Conservation (phyloP, 2,888 invertebrate species). For the Crossocerus cetratus region DNA sequence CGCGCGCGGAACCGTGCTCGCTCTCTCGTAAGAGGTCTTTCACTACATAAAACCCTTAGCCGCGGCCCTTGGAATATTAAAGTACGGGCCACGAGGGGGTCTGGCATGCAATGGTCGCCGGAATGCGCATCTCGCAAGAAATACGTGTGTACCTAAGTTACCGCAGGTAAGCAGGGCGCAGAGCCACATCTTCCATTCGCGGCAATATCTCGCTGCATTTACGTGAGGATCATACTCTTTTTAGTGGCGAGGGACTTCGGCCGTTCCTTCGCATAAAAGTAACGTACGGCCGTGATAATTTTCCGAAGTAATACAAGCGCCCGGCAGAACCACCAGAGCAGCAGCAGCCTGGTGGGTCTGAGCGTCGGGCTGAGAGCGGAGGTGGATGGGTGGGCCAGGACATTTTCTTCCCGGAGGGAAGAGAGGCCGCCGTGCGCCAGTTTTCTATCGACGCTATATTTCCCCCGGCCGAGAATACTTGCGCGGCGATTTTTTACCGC, state of each 20-base stretch:
- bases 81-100: neutral
- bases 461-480: slow-evolving; percentile 22
- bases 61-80: neutral
- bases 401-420: slow-evolving; percentile 6
- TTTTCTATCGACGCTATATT: slow-evolving; percentile 30
- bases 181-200: slow-evolving; percentile 1
- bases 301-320: slow-evolving; percentile 15
- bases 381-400: no score
- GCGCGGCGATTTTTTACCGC: slow-evolving; percentile 13
- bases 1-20: no score
- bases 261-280: slow-evolving; percentile 19
- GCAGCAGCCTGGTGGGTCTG: no score
- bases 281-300: slow-evolving; percentile 42
- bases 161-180: slow-evolving; percentile 14
- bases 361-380: no score
- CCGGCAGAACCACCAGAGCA: no score
- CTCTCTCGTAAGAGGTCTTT: neutral
- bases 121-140: neutral
- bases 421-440: slow-evolving; percentile 12
- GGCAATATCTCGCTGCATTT: slow-evolving; percentile 31
- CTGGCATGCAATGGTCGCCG: neutral
- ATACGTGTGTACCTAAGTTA: slow-evolving; percentile 15
- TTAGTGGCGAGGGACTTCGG: slow-evolving; percentile 10
- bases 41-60: neutral
- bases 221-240: slow-evolving; percentile 26